A percentile compares a stretch with the other conserved stretches of the same genome.
These are phyloP conservation scores for Cyclophora punctaria DNA, from an alignment of 2,888 invertebrate genomes.

Conservation along the genomic window DNA sequence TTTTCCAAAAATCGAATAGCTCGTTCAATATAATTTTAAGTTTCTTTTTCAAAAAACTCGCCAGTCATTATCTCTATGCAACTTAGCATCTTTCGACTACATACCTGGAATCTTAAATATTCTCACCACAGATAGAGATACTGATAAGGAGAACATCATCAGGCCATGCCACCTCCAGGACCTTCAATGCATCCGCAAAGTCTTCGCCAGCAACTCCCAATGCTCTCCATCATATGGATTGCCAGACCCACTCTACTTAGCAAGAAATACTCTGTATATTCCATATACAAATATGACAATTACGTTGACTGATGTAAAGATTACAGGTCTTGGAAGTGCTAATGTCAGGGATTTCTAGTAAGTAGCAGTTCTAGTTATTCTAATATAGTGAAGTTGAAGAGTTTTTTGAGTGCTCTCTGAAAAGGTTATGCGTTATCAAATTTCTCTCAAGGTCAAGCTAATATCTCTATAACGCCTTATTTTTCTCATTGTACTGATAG, in stretches of 20 bases:
- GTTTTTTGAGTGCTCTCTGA: too few relatives aligned
- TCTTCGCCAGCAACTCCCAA: slow-evolving; percentile 17
- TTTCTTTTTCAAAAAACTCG: too few relatives aligned
- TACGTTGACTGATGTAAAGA: slow-evolving; percentile 12
- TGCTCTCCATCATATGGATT: slow-evolving; percentile 18
- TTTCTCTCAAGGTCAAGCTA: too few relatives aligned
- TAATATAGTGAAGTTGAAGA: too few relatives aligned
- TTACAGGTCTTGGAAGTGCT: slow-evolving; percentile 18
- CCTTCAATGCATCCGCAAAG: slow-evolving; percentile 20
- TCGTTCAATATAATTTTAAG: too few relatives aligned
- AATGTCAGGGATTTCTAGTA: slow-evolving; percentile 23
- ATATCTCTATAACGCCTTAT: too few relatives aligned
- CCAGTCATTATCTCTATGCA: too few relatives aligned
- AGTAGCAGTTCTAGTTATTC: slow-evolving; percentile 6
- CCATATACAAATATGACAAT: slow-evolving; percentile 17
- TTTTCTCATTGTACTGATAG: too few relatives aligned
- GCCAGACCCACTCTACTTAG: slow-evolving; percentile 18
- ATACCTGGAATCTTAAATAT: too few relatives aligned
- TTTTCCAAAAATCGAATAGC: too few relatives aligned
- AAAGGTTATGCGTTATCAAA: too few relatives aligned
- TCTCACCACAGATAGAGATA: not conserved
- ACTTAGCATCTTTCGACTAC: too few relatives aligned
- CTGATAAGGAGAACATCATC: slow-evolving; percentile 7
- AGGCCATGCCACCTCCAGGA: slow-evolving; percentile 20
- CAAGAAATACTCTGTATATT: slow-evolving; percentile 5